Conservation (phyloP, 1,140 invertebrate genomes). For the Drosophila truncata region DNA sequence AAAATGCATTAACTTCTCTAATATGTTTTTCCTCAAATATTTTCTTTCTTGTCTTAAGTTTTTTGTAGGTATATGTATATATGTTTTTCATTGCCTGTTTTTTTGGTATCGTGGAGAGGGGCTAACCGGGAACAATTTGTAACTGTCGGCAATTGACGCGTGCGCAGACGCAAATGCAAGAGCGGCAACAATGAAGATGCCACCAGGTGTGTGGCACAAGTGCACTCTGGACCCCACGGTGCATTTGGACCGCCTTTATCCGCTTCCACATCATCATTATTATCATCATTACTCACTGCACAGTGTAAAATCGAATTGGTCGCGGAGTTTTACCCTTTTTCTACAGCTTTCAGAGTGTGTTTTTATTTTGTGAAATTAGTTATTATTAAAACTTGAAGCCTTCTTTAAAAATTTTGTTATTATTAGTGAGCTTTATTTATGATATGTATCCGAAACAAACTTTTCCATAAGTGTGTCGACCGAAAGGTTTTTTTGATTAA, state of each 20-base stretch:
- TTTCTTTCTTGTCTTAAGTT: conserved; percentile 19
- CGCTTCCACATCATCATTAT: conserved; percentile 36
- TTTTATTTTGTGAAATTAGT: background rate
- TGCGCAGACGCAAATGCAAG: conserved; percentile 61
- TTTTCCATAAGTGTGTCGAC: too few species aligned
- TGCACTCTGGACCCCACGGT: conserved; percentile 30
- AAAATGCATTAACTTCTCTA: conserved; percentile 43
- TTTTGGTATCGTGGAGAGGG: conserved; percentile 29
- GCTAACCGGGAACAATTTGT: conserved; percentile 70
- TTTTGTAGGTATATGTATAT: conserved; percentile 2
- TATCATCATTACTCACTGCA: conserved; percentile 38
- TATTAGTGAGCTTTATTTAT: too few species aligned
- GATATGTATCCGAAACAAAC: too few species aligned
- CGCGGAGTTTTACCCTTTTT: background rate
- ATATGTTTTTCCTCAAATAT: conserved; percentile 26
- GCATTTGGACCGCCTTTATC: conserved; percentile 50
- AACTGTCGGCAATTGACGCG: conserved; percentile 72
- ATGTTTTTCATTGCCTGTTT: conserved; percentile 57
- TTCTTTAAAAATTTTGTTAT: too few species aligned
- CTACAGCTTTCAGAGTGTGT: background rate
- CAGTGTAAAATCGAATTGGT: conserved; percentile 31
- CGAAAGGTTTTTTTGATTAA: too few species aligned
- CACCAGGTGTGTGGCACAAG: conserved; percentile 58
- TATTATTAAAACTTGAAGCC: background rate
- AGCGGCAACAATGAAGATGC: conserved; percentile 43